These are phyloP conservation scores for Regulus satrapa DNA, from an alignment of 2,113 vertebrate species.

Conservation along the genomic window DNA sequence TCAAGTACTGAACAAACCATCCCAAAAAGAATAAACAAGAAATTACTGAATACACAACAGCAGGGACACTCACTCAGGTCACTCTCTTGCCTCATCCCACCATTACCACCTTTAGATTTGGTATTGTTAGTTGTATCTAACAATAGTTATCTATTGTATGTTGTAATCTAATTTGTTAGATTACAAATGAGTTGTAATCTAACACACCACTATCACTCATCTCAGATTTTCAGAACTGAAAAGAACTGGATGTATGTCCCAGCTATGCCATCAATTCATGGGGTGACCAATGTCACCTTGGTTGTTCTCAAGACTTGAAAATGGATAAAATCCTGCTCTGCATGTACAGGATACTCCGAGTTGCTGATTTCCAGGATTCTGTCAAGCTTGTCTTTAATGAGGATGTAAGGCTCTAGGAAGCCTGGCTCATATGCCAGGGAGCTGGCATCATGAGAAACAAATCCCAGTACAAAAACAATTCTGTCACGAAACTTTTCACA, in stretches of 20 bases:
- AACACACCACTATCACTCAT: neutral
- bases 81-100: neutral
- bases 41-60: neutral
- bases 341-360: neutral
- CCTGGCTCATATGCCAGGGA: neutral
- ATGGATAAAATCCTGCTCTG: neutral
- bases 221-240: neutral
- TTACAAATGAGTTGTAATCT: no score
- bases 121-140: no score
- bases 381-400: neutral
- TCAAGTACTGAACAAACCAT: neutral
- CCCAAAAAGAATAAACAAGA: neutral
- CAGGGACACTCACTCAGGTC: neutral
- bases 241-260: neutral
- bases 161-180: no score
- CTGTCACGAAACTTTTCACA: neutral
- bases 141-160: no score
- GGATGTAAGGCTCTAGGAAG: neutral
- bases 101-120: no score
- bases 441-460: neutral
- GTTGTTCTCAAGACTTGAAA: neutral
- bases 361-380: neutral
- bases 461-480: neutral
- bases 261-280: rapidly evolving
- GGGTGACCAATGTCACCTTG: neutral